Percentiles rank a stretch among this genome's conserved stretches.
phyloP scores from a whole-genome alignment of 1,140 invertebrate species.

The Oreohelix idahoensis region DNA sequence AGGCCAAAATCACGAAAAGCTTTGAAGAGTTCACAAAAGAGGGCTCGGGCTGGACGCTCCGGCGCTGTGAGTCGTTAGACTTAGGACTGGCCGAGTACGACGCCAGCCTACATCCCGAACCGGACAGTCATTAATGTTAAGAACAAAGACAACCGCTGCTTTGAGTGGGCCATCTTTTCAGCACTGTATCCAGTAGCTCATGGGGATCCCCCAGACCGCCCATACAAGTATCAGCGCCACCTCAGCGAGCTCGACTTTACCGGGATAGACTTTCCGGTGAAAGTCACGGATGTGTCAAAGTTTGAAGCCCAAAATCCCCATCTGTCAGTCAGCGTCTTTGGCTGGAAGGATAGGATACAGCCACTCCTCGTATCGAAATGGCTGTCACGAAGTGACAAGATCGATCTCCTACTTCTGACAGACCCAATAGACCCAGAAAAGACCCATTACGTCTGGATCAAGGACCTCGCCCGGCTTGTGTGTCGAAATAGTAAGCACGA shows the following conservation, averaged over 20 bases:
- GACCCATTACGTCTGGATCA: constrained; percentile 6
- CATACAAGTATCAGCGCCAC: neutral
- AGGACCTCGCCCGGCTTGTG: neutral
- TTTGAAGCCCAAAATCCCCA: neutral
- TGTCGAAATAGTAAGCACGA: neutral
- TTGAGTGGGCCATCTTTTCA: neutral
- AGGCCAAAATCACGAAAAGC: neutral
- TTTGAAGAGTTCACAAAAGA: neutral
- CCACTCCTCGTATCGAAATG: neutral
- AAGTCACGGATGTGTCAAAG: neutral
- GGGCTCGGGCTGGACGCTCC: neutral
- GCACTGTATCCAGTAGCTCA: neutral
- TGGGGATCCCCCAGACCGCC: neutral
- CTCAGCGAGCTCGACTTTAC: neutral
- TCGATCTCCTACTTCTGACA: neutral
- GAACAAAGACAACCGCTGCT: neutral
- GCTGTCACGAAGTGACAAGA: neutral
- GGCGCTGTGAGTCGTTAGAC: neutral
- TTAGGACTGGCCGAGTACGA: neutral
- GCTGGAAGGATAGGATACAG: neutral
- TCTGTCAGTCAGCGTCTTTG: neutral
- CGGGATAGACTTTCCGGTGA: neutral
- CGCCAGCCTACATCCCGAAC: neutral
- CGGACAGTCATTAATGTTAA: neutral
- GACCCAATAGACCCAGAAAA: too few relatives aligned